phyloP scores from a whole-genome alignment of 2,797 vertebrate genomes.

The Vespertilio murinus region DNA sequence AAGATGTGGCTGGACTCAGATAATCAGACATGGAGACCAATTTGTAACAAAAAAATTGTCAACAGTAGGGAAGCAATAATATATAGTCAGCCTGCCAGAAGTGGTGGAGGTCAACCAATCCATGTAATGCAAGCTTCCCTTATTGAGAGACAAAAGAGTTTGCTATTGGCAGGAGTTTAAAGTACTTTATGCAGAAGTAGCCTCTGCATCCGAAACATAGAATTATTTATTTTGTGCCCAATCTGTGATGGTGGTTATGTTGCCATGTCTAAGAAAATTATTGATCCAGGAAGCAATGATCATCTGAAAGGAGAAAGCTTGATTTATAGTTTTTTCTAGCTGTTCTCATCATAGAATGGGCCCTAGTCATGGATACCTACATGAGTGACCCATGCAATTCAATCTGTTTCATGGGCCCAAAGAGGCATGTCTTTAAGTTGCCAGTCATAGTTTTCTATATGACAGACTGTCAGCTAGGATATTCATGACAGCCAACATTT shows the following conservation, averaged over 20 bases:
- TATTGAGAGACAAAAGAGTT: background rate
- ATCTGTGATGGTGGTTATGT: background rate
- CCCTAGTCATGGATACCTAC: background rate
- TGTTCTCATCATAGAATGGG: background rate
- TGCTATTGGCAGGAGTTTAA: background rate
- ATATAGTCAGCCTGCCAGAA: background rate
- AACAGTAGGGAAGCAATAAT: background rate
- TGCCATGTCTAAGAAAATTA: background rate
- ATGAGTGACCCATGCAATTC: background rate
- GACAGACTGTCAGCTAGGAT: background rate
- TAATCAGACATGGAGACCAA: background rate
- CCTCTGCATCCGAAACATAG: background rate
- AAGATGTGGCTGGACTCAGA: background rate
- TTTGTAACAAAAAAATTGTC: background rate
- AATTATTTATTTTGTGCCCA: background rate
- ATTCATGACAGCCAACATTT: background rate
- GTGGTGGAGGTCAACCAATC: background rate
- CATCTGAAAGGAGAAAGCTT: background rate
- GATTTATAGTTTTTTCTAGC: background rate
- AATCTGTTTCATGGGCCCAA: background rate
- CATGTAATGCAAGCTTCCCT: background rate
- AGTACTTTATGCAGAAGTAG: background rate
- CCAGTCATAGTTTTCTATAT: background rate
- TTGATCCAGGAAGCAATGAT: background rate
- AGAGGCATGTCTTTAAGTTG: conserved; percentile 13